phyloP scores from a whole-genome alignment of 1,140 invertebrate species.

The Nixonia krombeini region DNA sequence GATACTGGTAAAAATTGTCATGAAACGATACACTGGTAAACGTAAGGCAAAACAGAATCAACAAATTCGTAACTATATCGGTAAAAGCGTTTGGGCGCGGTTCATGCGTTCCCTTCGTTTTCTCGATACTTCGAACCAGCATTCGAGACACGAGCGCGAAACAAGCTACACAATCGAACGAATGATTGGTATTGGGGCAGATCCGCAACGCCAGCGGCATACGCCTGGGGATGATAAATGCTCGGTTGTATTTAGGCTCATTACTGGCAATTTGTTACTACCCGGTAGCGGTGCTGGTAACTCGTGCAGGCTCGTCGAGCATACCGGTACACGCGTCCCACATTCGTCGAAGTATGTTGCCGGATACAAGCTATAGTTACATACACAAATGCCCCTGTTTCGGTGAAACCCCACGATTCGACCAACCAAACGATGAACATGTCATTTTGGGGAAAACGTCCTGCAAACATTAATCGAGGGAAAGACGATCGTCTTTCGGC shows the following conservation, averaged over 20 bases:
- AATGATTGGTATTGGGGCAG: conserved; percentile 41
- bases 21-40: too few relatives aligned
- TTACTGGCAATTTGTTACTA: conserved; percentile 55
- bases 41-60: neutral
- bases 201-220: conserved; percentile 35
- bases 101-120: conserved; percentile 5
- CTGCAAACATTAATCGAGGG: too few relatives aligned
- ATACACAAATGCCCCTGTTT: too few relatives aligned
- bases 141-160: conserved; percentile 8
- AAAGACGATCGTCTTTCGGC: too few relatives aligned
- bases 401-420: too few relatives aligned
- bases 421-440: too few relatives aligned
- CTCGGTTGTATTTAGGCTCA: conserved; percentile 50
- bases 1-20: too few relatives aligned
- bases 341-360: neutral
- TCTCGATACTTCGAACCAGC: conserved; percentile 4
- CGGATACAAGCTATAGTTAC: too few relatives aligned
- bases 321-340: neutral
- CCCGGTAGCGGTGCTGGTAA: conserved; percentile 1
- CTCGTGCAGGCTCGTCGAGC: neutral
- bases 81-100: conserved; percentile 6
- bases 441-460: too few relatives aligned
- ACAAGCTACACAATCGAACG: conserved; percentile 23
- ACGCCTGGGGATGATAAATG: conserved; percentile 53
- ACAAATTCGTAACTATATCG: neutral